Conservation (phyloP, 2,888 invertebrate species). For the Phyllotreta cruciferae region DNA sequence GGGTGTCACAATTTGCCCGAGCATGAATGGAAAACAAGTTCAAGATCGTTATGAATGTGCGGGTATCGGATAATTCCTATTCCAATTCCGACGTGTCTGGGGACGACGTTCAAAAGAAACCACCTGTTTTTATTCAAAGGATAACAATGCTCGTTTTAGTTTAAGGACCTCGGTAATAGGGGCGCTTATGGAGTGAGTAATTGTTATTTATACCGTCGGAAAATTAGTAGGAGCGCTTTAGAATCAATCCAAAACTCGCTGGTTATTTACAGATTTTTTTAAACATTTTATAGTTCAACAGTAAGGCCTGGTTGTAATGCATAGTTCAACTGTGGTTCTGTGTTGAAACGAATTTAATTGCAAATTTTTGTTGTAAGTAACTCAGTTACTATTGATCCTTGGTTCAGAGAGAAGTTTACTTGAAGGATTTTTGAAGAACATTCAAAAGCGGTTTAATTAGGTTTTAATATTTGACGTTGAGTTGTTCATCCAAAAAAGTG, state of each 20-base stretch:
- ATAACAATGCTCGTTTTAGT: slow-evolving; percentile 33
- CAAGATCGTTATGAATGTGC: slow-evolving; percentile 39
- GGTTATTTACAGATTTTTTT: too few species aligned
- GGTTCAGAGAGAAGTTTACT: too few species aligned
- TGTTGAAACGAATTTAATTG: too few species aligned
- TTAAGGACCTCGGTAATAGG: slow-evolving; percentile 31
- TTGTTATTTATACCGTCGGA: slow-evolving; percentile 19
- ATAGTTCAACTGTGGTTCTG: too few species aligned
- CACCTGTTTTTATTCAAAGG: slow-evolving; percentile 39
- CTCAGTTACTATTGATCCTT: too few species aligned
- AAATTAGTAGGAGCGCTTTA: slow-evolving; percentile 7
- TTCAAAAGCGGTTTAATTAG: too few species aligned
- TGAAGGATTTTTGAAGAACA: too few species aligned
- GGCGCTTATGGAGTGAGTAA: slow-evolving; percentile 31
- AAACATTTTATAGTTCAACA: too few species aligned
- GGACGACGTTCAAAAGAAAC: slow-evolving; percentile 30
- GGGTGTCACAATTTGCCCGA: slow-evolving; percentile 23
- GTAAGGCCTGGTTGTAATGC: too few species aligned
- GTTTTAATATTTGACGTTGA: too few species aligned
- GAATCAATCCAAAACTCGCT: not conserved
- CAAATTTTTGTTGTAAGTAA: too few species aligned
- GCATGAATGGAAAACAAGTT: slow-evolving; percentile 38
- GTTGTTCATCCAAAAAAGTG: too few species aligned
- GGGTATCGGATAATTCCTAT: slow-evolving; percentile 22
- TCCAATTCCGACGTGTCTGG: slow-evolving; percentile 19